Evolutionary conservation across 2,888 invertebrate genomes (phyloP).

Genomic region (Mythimna lalbum): DNA sequence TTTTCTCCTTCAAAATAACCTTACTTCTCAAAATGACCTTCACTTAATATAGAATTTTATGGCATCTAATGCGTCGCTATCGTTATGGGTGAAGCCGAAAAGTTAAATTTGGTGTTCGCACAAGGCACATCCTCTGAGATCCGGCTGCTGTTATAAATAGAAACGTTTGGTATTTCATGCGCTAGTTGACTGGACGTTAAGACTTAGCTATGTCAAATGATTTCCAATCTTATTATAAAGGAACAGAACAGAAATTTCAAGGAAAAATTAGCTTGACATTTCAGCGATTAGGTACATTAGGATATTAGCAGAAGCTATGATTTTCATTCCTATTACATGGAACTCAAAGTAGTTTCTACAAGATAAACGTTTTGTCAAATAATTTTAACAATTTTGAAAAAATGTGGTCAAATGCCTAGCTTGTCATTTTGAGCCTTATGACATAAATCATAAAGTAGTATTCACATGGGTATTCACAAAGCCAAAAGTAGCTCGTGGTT

Average conservation of each 20-base stretch:
- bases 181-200: constrained; percentile 57
- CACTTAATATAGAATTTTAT: constrained; percentile 56
- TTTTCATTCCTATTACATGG: constrained; percentile 23
- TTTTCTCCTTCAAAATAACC: constrained; percentile 40
- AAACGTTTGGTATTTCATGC: constrained; percentile 72
- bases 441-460: constrained; percentile 16
- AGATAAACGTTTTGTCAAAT: constrained; percentile 9
- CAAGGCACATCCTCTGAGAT: constrained; percentile 67
- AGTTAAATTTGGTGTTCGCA: constrained; percentile 71
- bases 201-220: constrained; percentile 8
- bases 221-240: constrained; percentile 38
- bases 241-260: constrained; percentile 25
- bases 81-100: constrained; percentile 48
- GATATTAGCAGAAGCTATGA: constrained; percentile 1
- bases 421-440: constrained; percentile 22
- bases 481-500: not conserved
- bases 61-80: constrained; percentile 46
- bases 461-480: constrained; percentile 3
- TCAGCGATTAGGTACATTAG: constrained; percentile 29
- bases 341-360: constrained; percentile 1
- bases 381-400: constrained; percentile 21
- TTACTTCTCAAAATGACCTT: constrained; percentile 53
- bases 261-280: constrained; percentile 19
- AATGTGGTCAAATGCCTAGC: constrained; percentile 21
- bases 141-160: constrained; percentile 72